These are phyloP conservation scores for Pseudomyrmex cubaensis DNA, from an alignment of 1,140 invertebrate genomes.

Conservation along the genomic window DNA sequence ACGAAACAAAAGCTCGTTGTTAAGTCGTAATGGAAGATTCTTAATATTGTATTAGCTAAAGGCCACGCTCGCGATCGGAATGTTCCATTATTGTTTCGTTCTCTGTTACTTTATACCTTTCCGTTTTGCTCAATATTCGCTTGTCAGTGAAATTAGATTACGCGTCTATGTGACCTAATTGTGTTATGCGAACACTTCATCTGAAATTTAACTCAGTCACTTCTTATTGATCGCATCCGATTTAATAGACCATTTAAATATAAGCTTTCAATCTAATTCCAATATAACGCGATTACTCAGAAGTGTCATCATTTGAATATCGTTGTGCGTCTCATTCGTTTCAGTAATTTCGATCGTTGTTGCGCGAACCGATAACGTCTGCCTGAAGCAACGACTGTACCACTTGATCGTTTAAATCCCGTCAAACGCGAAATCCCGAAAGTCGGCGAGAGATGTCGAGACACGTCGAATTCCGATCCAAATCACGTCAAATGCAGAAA, in stretches of 20 bases:
- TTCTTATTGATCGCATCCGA: slow-evolving; percentile 6
- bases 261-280: no score
- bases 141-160: slow-evolving; percentile 22
- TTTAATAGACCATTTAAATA: slow-evolving; percentile 2
- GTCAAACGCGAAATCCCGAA: slow-evolving; percentile 9
- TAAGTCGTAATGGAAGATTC: not conserved
- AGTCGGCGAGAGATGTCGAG: not conserved
- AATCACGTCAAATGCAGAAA: slow-evolving; percentile 42
- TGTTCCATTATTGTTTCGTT: slow-evolving; percentile 23
- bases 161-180: not conserved
- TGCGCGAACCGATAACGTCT: not conserved
- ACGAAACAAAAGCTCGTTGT: slow-evolving; percentile 5
- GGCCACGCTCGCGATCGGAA: not conserved
- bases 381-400: slow-evolving; percentile 26
- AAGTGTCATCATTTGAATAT: not conserved
- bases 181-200: not conserved
- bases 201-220: slow-evolving; percentile 2
- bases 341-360: not conserved
- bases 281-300: not conserved
- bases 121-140: slow-evolving; percentile 13
- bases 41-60: slow-evolving; percentile 31
- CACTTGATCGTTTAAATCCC: slow-evolving; percentile 30
- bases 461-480: slow-evolving; percentile 13
- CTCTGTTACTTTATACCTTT: not conserved
- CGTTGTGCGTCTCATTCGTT: not conserved